A percentile compares a stretch with the other conserved stretches of the same genome.
phyloP scores from a whole-genome alignment of 2,113 vertebrate genomes.

The Vulpes ferrilata region DNA sequence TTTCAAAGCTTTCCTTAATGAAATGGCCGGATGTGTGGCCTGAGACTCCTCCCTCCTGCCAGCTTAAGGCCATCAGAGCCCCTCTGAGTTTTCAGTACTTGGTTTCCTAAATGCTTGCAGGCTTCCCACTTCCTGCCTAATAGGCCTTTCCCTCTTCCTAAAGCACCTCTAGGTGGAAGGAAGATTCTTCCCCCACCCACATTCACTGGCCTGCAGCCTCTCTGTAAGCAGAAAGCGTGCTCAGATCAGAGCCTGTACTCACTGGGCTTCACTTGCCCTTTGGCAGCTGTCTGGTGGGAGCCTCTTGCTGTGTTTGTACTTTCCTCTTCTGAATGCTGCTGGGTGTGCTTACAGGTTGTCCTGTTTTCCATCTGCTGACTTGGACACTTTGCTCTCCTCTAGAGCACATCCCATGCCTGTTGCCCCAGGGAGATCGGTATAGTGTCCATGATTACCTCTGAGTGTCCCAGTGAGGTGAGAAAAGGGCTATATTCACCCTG shows the following conservation, averaged over 20 bases:
- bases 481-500: neutral
- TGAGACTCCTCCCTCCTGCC: neutral
- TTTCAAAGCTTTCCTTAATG: neutral
- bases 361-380: neutral
- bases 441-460: neutral
- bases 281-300: neutral
- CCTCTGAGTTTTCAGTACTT: neutral
- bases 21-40: neutral
- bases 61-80: neutral
- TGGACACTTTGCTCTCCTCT: neutral
- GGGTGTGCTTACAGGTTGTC: neutral
- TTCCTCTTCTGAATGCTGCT: neutral
- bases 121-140: neutral
- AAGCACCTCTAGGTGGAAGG: neutral
- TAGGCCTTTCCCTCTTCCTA: neutral
- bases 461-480: neutral
- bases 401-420: neutral
- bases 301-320: neutral
- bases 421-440: neutral
- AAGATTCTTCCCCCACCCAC: neutral
- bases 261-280: neutral
- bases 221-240: neutral
- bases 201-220: neutral
- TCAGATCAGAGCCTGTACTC: neutral
- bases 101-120: neutral